Evolutionary conservation across 92 coral and sea anemone genomes (phyloP), one percentile per base, ranked within the genome.

Genomic region (Epizoanthus scotinus): DNA sequence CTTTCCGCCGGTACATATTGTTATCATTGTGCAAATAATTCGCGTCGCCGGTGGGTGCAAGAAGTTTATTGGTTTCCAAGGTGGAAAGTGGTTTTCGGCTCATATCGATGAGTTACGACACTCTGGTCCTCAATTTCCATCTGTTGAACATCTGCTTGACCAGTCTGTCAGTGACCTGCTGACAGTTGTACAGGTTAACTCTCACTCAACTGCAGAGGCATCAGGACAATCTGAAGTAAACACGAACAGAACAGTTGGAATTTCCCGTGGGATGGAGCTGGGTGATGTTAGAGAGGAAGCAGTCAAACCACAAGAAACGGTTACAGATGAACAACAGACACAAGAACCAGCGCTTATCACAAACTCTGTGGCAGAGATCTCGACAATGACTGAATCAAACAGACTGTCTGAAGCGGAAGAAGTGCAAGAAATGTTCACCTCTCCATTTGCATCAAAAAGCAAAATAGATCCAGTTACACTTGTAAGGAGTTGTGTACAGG

Each of bases 91-190:
- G 96, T 22, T 78, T 55, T 92, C 89, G n/a, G 91, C 87, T 62
- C 97, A 92, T 75, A 89, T 92, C 67, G 96, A 91, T 56, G 96
- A 91, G 75, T 90, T 91, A 19, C 89, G 84, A 19, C 81, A 87
- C 12, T 87, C 94, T 31, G 84, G 86, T 6, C 84, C 82, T 20
- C 89, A 92, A 68, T 86, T 92, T 31, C 97, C 97, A 22, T 85
- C 89, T 34, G 73, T 90, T 58, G 88, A 90, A 54, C 83, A 75
- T 38, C 84, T 92, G 47, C 83, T 87, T 67, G 89, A 87, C 78
- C 86, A 90, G 56, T 85, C 94, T 12, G 83, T 92, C 9, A 91
- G 96, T 52, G 91, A 86, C 26, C 65, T 91, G 72, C 86, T 91
- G 50, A 44, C 50, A 44, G 14, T 44, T 1, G 50, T 14, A 7